These are phyloP conservation scores for Podiceps cristatus DNA, from an alignment of 2,113 vertebrate species.

Conservation along the genomic window DNA sequence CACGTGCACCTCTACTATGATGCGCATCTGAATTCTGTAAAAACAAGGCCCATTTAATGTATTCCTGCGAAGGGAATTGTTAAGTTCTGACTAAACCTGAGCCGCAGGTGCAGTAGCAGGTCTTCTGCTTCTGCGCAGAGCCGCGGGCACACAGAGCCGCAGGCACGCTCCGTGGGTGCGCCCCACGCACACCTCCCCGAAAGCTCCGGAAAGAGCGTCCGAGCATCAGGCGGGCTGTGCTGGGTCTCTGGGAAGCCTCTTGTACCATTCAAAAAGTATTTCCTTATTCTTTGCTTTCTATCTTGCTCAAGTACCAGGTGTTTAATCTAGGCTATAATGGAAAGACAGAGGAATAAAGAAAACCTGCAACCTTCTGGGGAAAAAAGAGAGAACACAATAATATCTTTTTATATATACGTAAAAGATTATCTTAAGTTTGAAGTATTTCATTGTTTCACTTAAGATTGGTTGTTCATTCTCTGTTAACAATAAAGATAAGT, in stretches of 20 bases:
- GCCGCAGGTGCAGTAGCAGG: accelerated
- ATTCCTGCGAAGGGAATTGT: neutral
- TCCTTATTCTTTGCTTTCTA: neutral
- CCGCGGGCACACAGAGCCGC: too few relatives aligned
- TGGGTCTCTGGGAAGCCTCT: neutral
- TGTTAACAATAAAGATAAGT: neutral
- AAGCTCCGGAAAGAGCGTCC: too few relatives aligned
- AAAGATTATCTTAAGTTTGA: neutral
- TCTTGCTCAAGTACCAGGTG: neutral
- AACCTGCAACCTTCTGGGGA: neutral
- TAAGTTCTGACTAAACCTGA: neutral
- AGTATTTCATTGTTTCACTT: neutral
- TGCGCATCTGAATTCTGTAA: neutral
- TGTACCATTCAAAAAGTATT: neutral
- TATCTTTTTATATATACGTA: neutral
- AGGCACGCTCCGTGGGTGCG: too few relatives aligned
- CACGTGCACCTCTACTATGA: neutral
- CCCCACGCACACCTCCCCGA: neutral
- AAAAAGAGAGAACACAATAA: neutral
- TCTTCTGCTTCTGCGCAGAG: neutral
- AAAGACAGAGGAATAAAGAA: neutral
- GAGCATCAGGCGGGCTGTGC: too few relatives aligned
- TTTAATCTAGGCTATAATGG: neutral
- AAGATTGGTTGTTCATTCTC: neutral
- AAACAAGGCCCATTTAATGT: neutral